phyloP scores from a whole-genome alignment of 2,797 vertebrate species.

The Macropus fuliginosus region DNA sequence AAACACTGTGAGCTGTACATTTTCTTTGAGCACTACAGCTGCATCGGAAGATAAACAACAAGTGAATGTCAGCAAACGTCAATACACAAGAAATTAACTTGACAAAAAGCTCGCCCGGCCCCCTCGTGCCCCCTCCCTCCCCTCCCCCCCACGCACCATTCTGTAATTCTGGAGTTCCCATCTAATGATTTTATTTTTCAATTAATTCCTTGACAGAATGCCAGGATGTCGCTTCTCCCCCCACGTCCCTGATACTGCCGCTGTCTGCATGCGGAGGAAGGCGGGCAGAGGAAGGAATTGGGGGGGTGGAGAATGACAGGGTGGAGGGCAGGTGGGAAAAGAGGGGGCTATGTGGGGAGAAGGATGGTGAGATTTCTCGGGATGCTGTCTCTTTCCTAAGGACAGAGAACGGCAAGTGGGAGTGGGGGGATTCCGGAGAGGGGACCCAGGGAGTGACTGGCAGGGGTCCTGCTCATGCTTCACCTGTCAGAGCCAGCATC shows the following conservation, averaged over 20 bases:
- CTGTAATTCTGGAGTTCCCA: conserved; percentile 86
- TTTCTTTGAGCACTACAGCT: conserved; percentile 85
- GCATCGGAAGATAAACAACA: conserved; percentile 87
- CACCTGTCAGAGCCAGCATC: too few relatives aligned
- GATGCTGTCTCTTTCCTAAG: neutral
- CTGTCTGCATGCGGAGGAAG: conserved; percentile 41
- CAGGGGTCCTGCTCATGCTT: neutral
- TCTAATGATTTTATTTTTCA: conserved; percentile 89
- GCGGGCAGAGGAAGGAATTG: neutral
- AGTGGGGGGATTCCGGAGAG: fast-evolving
- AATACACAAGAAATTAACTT: conserved; percentile 87
- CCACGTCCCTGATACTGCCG: conserved; percentile 59
- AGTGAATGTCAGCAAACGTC: conserved; percentile 87
- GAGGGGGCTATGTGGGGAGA: neutral
- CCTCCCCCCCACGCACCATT: conserved; percentile 71
- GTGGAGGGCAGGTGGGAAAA: neutral
- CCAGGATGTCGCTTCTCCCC: conserved; percentile 78
- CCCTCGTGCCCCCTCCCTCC: conserved; percentile 57
- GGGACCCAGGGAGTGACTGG: neutral
- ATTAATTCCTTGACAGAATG: conserved; percentile 88
- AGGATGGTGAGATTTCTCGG: neutral
- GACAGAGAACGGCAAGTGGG: neutral
- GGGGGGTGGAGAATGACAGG: fast-evolving
- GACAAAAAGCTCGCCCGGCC: conserved; percentile 82
- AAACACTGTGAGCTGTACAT: conserved; percentile 85